Evolutionary conservation across 2,888 invertebrate genomes (phyloP).

Genomic region (Atethmia centrago): DNA sequence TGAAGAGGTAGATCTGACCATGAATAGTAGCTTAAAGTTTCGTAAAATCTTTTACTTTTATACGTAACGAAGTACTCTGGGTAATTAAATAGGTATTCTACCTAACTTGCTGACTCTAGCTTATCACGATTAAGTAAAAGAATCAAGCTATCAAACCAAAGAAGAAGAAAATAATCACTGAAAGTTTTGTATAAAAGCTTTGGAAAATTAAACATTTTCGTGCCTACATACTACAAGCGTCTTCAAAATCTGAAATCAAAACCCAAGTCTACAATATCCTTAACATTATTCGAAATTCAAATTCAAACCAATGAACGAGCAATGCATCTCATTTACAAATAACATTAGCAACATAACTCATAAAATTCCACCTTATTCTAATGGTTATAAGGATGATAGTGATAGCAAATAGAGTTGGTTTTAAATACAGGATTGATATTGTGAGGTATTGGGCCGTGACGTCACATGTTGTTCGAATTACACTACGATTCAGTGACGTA

Average conservation of each 20-base stretch:
- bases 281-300: constrained; percentile 71
- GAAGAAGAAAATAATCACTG: not conserved
- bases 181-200: not conserved
- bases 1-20: not conserved
- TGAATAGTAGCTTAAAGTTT: not conserved
- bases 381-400: not conserved
- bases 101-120: not conserved
- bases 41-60: not conserved
- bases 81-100: not conserved
- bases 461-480: constrained; percentile 74
- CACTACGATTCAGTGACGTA: constrained; percentile 62
- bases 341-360: not conserved
- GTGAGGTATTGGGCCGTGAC: constrained; percentile 74
- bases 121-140: not conserved
- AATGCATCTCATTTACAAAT: constrained; percentile 67
- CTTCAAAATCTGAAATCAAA: constrained; percentile 7
- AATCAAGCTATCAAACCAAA: not conserved
- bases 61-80: not conserved
- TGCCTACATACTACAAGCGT: not conserved
- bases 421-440: constrained; percentile 72
- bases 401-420: constrained; percentile 50
- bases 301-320: constrained; percentile 75
- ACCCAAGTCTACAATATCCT: constrained; percentile 56
- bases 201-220: not conserved
- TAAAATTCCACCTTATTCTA: constrained; percentile 49